These are phyloP conservation scores for Drosophila pseudoananassae DNA, from an alignment of 1,140 invertebrate genomes.

Conservation along the genomic window DNA sequence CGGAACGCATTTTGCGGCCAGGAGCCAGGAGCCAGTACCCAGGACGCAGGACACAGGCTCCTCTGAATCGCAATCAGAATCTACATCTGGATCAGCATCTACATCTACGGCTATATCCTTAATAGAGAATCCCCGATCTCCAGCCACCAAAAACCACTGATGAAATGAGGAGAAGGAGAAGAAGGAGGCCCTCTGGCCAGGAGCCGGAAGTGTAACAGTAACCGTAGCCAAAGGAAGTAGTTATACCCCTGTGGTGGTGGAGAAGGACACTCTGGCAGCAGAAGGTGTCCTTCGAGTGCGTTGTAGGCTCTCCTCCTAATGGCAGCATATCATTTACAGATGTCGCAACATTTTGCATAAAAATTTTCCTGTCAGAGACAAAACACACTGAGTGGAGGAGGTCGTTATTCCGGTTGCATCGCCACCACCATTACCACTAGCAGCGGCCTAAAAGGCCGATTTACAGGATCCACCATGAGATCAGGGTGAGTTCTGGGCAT, in stretches of 20 bases:
- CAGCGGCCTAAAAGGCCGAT: too few relatives aligned
- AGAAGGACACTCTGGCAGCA: neutral
- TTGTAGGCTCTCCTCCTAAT: conserved; percentile 49
- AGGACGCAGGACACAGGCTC: conserved; percentile 16
- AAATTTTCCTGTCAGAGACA: conserved; percentile 65
- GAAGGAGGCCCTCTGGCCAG: conserved; percentile 1
- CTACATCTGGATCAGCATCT: conserved; percentile 9
- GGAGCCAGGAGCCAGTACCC: neutral
- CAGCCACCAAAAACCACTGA: neutral
- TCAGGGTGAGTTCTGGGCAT: conserved; percentile 1
- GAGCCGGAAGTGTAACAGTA: conserved; percentile 54
- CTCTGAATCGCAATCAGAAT: conserved; percentile 13
- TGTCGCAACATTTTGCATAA: conserved; percentile 77
- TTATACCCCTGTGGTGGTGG: conserved; percentile 17
- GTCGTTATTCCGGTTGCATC: neutral
- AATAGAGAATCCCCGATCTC: neutral
- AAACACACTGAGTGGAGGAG: neutral
- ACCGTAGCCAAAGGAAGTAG: conserved; percentile 51
- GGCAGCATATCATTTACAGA: conserved; percentile 78
- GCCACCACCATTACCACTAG: too few relatives aligned
- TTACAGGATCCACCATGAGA: neutral
- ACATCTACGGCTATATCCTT: conserved; percentile 11
- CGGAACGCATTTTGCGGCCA: conserved; percentile 68
- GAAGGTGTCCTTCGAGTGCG: neutral
- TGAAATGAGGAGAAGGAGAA: neutral